Base-by-base conservation (phyloP, 2,888 invertebrate species). In the Tenthredo notha region DNA sequence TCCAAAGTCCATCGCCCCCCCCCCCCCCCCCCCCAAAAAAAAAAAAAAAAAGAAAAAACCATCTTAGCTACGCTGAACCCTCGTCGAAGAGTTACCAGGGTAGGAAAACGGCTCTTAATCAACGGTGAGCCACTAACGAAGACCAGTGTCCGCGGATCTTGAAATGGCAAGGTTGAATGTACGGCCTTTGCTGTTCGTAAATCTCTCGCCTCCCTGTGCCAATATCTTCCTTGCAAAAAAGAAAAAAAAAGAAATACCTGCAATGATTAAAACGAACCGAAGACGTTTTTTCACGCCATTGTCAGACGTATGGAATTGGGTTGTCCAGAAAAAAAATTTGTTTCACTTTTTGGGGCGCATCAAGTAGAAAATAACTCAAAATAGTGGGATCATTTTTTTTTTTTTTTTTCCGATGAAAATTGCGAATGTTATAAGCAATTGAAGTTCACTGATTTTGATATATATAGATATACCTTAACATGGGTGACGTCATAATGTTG, bases 171-270 rank as follows among this genome's bases (percentile, higher is more conserved):
- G 43, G 40, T 43, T 43, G 40, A 43, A 74, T n/a, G 18, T 43
- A 74, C 72, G 43, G 43, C 72, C 43, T 67, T 67, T 67, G 67
- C 67, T 7, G 67, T 67, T 67, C 21, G 72, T 74, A 74, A 74
- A 74, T 74, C 72, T 74, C 43, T 74, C 72, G 43, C 10, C 43
- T 74, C 21, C 21, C 21, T 43, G 72, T 21, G n/a, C 40, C 72
- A 74, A 74, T 74, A 74, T 74, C 43, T 43, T 74, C 43, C 43
- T 21, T 21, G 12, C 37, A n/a, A 10, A n/a, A 43, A 5, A 43
- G 7, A 74, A n/a, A 61, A 61, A 2, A 21, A 25, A 0, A 25
- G 2, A 21, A 12, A 61, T 1, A 21, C 12, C 25, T 61, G 61
- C 61, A 25, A 61, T 29, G 61, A 61, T 61, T 61, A 29, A 61